Percentiles rank a stretch among this genome's conserved stretches.
phyloP scores from a whole-genome alignment of 2,113 vertebrate species.

The Colistium nudipinnis region DNA sequence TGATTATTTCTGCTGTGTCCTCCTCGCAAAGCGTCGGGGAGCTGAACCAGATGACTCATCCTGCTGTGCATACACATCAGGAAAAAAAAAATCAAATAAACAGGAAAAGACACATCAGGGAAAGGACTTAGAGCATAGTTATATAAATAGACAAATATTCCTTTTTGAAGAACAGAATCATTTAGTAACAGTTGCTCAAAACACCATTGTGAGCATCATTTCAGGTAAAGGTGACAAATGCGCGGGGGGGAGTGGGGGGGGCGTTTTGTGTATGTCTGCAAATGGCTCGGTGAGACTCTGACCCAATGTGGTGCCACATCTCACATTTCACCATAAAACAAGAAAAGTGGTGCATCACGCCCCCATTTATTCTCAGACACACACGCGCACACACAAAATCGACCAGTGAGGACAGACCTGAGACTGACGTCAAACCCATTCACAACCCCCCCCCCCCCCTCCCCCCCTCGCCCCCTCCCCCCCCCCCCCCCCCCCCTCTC shows the following conservation, averaged over 20 bases:
- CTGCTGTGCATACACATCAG: slow-evolving; percentile 14
- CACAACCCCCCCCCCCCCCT: slow-evolving; percentile 39
- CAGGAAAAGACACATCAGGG: slow-evolving; percentile 21
- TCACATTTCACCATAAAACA: slow-evolving; percentile 53
- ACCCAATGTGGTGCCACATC: slow-evolving; percentile 32
- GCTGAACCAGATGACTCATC: slow-evolving; percentile 51
- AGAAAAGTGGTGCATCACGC: slow-evolving; percentile 50
- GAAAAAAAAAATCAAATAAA: background rate
- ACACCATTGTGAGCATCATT: slow-evolving; percentile 32
- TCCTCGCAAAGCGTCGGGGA: slow-evolving; percentile 29
- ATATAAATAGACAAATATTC: slow-evolving; percentile 9
- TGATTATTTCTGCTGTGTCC: slow-evolving; percentile 45
- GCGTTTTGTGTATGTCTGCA: slow-evolving; percentile 29
- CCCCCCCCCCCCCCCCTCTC: slow-evolving; percentile 25
- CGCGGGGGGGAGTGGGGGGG: background rate
- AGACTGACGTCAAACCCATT: slow-evolving; percentile 73
- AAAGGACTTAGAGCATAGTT: slow-evolving; percentile 7
- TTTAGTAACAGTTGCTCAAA: slow-evolving; percentile 14
- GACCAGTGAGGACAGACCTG: slow-evolving; percentile 40
- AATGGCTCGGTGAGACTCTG: slow-evolving; percentile 23
- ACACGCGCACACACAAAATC: slow-evolving; percentile 44
- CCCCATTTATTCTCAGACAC: slow-evolving; percentile 24
- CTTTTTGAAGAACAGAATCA: slow-evolving; percentile 2
- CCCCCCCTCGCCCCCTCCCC: slow-evolving; percentile 20
- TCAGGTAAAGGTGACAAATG: slow-evolving; percentile 42